Conservation (phyloP, 2,113 vertebrate species). For the Zosterops lateralis region DNA sequence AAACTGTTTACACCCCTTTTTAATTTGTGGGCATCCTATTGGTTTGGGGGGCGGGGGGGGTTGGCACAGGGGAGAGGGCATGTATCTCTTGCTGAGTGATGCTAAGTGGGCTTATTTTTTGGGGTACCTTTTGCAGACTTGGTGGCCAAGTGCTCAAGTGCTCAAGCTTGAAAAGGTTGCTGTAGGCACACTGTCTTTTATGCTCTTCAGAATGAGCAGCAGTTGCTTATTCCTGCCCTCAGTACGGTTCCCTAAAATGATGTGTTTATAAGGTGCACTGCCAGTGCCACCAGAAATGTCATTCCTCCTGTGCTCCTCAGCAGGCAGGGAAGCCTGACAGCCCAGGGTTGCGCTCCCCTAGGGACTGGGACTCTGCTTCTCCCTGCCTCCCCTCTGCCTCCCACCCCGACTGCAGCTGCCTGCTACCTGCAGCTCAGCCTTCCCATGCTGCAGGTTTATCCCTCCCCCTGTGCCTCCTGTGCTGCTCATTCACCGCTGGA, state of each 20-base stretch:
- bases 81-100: background rate
- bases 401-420: background rate
- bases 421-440: background rate
- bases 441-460: background rate
- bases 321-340: background rate
- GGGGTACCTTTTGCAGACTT: background rate
- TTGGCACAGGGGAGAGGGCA: background rate
- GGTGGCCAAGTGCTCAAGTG: rapidly evolving
- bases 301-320: background rate
- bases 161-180: background rate
- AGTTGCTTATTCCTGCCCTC: background rate
- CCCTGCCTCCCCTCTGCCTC: background rate
- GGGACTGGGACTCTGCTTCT: background rate
- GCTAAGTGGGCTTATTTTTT: background rate
- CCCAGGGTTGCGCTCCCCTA: background rate
- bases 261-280: background rate
- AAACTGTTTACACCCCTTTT: background rate
- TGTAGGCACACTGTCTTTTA: background rate
- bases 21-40: background rate
- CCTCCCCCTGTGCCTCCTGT: background rate
- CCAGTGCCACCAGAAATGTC: background rate
- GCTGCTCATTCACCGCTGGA: background rate
- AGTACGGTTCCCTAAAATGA: background rate
- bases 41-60: background rate
- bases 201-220: background rate